Evolutionary conservation across 2,797 vertebrate genomes (phyloP).

Genomic region (Mormyrops attenuatus): DNA sequence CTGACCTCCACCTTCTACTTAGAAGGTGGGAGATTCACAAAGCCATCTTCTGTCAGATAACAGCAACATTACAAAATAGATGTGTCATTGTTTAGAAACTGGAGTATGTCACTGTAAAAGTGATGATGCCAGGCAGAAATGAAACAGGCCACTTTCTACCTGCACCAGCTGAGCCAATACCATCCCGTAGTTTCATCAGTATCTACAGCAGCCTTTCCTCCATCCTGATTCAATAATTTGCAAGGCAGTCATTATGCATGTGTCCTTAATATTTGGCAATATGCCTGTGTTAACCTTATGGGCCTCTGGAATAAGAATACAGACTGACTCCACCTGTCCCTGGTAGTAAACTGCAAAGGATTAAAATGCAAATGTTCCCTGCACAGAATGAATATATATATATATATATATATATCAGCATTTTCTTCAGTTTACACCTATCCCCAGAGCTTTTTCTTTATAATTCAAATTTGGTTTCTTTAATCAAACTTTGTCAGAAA

Average conservation of each 20-base stretch:
- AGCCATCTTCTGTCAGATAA: background rate
- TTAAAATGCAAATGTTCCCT: constrained; percentile 8
- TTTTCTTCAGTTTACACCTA: constrained; percentile 4
- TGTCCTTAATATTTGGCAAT: background rate
- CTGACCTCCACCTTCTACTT: background rate
- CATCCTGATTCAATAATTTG: background rate
- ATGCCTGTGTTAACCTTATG: background rate
- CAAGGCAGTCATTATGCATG: background rate
- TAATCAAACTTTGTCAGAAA: constrained; percentile 17
- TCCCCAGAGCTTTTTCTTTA: constrained; percentile 1
- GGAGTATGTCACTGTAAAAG: background rate
- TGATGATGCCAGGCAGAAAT: background rate
- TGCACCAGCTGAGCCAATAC: background rate
- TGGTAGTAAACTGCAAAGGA: background rate
- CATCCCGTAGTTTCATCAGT: background rate
- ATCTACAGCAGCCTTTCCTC: background rate
- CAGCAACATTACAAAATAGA: background rate
- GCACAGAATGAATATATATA: background rate
- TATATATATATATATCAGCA: background rate
- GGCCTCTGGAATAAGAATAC: background rate
- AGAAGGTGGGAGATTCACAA: background rate
- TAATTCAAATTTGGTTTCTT: constrained; percentile 20
- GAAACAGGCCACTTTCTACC: background rate
- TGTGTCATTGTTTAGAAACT: background rate
- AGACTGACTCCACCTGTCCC: background rate